A percentile compares a stretch with the other conserved stretches of the same genome.
Evolutionary conservation across 2,797 vertebrate species (phyloP).

Genomic region (Pampus argenteus): DNA sequence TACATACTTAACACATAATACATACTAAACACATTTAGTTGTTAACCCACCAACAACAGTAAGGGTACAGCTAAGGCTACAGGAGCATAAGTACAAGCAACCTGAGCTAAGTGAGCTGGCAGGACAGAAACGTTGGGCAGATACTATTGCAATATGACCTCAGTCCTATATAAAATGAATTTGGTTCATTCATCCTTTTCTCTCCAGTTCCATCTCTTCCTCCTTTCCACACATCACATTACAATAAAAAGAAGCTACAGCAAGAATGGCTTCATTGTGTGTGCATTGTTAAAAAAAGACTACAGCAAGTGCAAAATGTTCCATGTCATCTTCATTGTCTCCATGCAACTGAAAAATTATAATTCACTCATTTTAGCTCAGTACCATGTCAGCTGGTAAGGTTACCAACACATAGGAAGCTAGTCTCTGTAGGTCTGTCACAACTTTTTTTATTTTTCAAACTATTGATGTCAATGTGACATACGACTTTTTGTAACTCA

Average conservation of each 20-base stretch:
- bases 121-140: slow-evolving; percentile 18
- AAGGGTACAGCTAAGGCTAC: neutral
- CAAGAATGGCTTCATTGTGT: slow-evolving; percentile 9
- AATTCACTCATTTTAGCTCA: neutral
- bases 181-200: neutral
- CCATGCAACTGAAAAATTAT: neutral
- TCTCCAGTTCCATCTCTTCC: neutral
- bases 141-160: neutral
- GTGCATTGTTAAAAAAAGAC: neutral
- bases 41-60: neutral
- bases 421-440: too few species aligned
- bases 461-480: neutral
- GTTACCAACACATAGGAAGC: neutral
- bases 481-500: neutral
- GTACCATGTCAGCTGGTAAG: neutral
- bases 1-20: too few species aligned
- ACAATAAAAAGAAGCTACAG: neutral
- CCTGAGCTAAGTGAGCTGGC: neutral
- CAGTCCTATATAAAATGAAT: neutral
- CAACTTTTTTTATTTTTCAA: neutral
- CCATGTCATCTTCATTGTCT: neutral
- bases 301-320: neutral
- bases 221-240: neutral
- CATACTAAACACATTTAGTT: neutral
- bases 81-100: neutral